These are phyloP conservation scores for Falco novaeseelandiae DNA, from an alignment of 2,797 vertebrate species.

Conservation along the genomic window DNA sequence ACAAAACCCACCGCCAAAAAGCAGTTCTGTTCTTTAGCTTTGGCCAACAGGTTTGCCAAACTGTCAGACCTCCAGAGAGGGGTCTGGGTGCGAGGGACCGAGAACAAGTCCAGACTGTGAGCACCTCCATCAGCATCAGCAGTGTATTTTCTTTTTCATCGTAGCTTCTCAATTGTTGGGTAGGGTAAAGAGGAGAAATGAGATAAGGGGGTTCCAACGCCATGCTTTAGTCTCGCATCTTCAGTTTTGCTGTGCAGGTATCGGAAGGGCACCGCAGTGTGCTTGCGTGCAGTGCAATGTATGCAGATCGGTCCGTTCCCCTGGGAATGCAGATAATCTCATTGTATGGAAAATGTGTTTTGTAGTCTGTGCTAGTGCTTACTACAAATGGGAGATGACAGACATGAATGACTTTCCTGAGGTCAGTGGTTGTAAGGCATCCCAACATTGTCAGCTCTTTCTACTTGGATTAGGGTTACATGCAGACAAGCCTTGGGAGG, in stretches of 20 bases:
- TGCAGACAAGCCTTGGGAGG: background rate
- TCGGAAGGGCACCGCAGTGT: background rate
- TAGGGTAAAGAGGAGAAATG: background rate
- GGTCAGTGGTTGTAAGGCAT: background rate
- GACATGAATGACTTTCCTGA: background rate
- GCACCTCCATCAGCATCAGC: background rate
- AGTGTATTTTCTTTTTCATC: background rate
- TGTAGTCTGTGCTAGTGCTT: background rate
- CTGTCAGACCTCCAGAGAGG: background rate
- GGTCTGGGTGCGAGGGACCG: background rate
- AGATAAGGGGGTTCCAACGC: background rate
- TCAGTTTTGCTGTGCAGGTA: background rate
- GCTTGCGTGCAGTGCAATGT: background rate
- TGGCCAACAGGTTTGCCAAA: background rate
- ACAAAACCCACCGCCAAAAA: background rate
- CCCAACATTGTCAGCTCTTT: background rate
- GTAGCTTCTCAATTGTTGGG: fast-evolving
- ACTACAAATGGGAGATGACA: background rate
- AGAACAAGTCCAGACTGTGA: background rate
- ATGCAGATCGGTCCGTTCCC: background rate
- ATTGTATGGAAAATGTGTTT: background rate
- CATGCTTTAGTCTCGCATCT: fast-evolving
- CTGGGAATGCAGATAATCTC: background rate
- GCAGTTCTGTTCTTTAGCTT: background rate
- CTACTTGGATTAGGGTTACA: background rate